phyloP scores from a whole-genome alignment of 2,113 vertebrate species.

The Mirza zaza region DNA sequence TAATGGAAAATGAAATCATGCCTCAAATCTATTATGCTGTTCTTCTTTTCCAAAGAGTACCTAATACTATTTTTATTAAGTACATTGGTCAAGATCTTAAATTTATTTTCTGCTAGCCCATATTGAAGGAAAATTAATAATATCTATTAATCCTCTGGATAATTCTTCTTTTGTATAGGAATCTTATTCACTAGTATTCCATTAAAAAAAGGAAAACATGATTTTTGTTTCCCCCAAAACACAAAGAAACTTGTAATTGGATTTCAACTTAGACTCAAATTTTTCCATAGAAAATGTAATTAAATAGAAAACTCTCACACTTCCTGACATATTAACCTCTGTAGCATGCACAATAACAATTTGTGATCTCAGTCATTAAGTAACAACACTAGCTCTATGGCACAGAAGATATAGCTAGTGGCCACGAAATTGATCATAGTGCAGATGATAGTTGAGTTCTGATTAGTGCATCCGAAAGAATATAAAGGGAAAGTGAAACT shows the following conservation, averaged over 20 bases:
- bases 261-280: neutral
- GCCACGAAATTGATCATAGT: neutral
- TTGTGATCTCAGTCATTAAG: neutral
- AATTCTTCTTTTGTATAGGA: constrained; percentile 8
- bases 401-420: neutral
- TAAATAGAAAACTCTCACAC: neutral
- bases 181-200: neutral
- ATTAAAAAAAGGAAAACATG: neutral
- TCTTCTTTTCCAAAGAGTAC: neutral
- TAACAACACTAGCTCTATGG: neutral
- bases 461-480: neutral
- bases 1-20: neutral
- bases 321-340: neutral
- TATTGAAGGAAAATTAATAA: constrained; percentile 16
- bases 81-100: neutral
- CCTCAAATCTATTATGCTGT: neutral
- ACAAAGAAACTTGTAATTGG: constrained; percentile 33
- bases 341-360: neutral
- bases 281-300: neutral
- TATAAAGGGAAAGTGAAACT: neutral
- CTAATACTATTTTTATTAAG: neutral
- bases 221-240: neutral
- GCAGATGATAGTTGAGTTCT: neutral
- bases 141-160: neutral
- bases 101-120: neutral